Evolutionary conservation across 1,140 invertebrate species (phyloP).

Genomic region (Cecropterus lyciades): DNA sequence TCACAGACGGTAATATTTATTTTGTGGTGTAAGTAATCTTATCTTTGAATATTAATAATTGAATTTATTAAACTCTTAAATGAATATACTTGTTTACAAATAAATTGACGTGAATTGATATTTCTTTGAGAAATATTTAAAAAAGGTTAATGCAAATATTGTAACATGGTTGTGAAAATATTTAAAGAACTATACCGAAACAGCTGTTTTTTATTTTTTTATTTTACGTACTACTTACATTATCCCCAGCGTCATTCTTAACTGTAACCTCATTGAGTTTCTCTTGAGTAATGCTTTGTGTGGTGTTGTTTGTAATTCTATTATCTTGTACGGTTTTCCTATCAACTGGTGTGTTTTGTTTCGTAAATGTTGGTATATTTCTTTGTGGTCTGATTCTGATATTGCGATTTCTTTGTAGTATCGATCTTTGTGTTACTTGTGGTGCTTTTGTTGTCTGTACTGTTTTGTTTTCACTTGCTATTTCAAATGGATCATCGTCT

Average conservation of each 20-base stretch:
- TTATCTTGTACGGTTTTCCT: conserved; percentile 46
- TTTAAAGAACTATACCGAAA: too few relatives aligned
- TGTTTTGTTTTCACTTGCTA: conserved; percentile 43
- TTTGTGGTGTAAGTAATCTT: background rate
- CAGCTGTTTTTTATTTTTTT: conserved; percentile 12
- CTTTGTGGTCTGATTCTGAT: conserved; percentile 50
- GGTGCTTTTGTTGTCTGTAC: conserved; percentile 44
- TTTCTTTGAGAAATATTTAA: too few relatives aligned
- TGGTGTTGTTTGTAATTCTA: conserved; percentile 45
- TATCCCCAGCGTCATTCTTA: conserved; percentile 37
- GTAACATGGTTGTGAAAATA: too few relatives aligned
- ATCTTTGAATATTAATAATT: too few relatives aligned
- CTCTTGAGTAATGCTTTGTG: conserved; percentile 41
- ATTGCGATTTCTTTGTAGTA: conserved; percentile 48
- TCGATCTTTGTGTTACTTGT: conserved; percentile 30
- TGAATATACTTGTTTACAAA: background rate
- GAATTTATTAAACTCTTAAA: too few relatives aligned
- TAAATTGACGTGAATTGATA: too few relatives aligned
- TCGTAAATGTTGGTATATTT: conserved; percentile 43
- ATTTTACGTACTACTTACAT: conserved; percentile 51
- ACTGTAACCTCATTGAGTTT: conserved; percentile 34
- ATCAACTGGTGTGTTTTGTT: conserved; percentile 42
- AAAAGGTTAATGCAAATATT: too few relatives aligned
- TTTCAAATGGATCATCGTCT: conserved; percentile 54
- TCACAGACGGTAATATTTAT: background rate